Evolutionary conservation across 2,888 invertebrate genomes (phyloP).

Genomic region (Selenia dentaria): DNA sequence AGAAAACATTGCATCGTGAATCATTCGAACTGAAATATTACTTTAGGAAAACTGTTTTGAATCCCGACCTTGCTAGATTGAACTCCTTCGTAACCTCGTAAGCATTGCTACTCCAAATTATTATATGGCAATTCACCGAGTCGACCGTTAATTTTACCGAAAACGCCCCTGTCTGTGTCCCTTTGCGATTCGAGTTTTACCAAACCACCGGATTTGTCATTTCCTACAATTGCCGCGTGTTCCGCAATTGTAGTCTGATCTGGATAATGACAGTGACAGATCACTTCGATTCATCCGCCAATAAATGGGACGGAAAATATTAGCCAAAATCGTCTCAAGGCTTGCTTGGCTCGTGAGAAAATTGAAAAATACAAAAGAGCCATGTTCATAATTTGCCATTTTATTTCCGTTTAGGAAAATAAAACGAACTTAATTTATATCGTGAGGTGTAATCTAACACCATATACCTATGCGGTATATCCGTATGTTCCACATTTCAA

Average conservation of each 20-base stretch:
- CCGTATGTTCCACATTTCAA: too few species aligned
- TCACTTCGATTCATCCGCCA: slow-evolving; percentile 16
- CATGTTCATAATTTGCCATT: too few species aligned
- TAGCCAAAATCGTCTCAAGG: slow-evolving; percentile 3
- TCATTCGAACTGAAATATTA: slow-evolving; percentile 31
- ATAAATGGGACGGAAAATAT: slow-evolving; percentile 12
- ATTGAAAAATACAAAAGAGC: slow-evolving; percentile 14
- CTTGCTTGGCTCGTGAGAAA: slow-evolving; percentile 4
- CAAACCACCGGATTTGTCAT: slow-evolving; percentile 21
- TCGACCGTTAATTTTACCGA: slow-evolving; percentile 1
- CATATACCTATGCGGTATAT: too few species aligned
- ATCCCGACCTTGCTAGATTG: slow-evolving; percentile 25
- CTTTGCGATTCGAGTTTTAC: slow-evolving; percentile 10
- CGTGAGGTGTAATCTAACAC: too few species aligned
- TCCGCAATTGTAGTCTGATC: slow-evolving; percentile 16
- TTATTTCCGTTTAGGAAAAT: too few species aligned
- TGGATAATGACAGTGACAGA: slow-evolving; percentile 20
- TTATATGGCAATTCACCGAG: too few species aligned
- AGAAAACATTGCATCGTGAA: slow-evolving; percentile 33
- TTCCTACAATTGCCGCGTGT: slow-evolving; percentile 16
- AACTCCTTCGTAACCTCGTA: too few species aligned
- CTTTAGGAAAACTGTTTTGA: slow-evolving; percentile 26
- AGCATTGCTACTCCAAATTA: too few species aligned
- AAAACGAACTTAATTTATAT: too few species aligned
- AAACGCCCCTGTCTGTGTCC: slow-evolving; percentile 2